phyloP scores from a whole-genome alignment of 2,888 invertebrate genomes.

The Camponotus fellah region DNA sequence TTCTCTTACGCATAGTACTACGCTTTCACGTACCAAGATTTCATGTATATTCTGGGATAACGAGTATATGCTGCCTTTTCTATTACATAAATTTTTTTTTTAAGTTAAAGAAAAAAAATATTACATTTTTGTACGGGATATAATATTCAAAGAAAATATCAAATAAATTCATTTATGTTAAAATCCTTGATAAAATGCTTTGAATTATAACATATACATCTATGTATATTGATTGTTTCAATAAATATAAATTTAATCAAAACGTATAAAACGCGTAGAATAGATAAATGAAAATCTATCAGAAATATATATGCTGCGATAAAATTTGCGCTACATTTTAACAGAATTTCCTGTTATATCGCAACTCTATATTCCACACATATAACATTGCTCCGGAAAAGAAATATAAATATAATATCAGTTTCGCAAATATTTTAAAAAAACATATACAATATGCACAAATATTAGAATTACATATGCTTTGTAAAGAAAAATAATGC shows the following conservation, averaged over 20 bases:
- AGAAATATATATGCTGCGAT: slow-evolving; percentile 16
- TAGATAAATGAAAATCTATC: slow-evolving; percentile 18
- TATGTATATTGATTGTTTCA: slow-evolving; percentile 26
- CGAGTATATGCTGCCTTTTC: neutral
- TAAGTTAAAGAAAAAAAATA: neutral
- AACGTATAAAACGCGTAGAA: neutral
- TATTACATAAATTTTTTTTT: neutral
- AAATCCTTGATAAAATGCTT: slow-evolving; percentile 12
- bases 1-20: slow-evolving; percentile 27
- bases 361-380: neutral
- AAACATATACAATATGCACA: neutral
- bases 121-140: neutral
- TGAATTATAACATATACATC: neutral
- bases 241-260: slow-evolving; percentile 41
- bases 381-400: neutral
- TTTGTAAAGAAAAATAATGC: neutral
- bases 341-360: slow-evolving; percentile 27
- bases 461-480: neutral
- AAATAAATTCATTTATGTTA: slow-evolving; percentile 24
- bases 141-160: neutral
- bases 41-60: slow-evolving; percentile 23
- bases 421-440: slow-evolving; percentile 20
- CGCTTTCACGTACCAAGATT: slow-evolving; percentile 25
- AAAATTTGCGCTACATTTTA: slow-evolving; percentile 34
- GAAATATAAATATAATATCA: slow-evolving; percentile 24